Percentiles rank a stretch among this genome's conserved stretches.
phyloP scores from a whole-genome alignment of 2,113 vertebrate species.

The Heterotilapia buettikoferi region DNA sequence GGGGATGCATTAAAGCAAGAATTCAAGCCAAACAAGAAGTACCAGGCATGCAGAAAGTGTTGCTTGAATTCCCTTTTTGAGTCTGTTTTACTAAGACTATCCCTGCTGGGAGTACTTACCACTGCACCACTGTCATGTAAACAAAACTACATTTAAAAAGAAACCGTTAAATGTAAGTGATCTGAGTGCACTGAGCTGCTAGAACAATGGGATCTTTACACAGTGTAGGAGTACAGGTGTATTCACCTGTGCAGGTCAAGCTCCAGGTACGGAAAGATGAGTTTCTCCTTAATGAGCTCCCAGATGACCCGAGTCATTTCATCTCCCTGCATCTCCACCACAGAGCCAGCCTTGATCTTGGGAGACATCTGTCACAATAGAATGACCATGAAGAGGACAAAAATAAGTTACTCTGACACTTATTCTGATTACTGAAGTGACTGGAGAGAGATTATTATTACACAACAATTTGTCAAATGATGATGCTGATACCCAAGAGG shows the following conservation, averaged over 20 bases:
- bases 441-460: background rate
- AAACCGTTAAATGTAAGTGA: background rate
- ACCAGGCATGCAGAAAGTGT: background rate
- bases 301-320: constrained; percentile 98
- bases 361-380: constrained; percentile 75
- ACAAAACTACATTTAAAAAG: background rate
- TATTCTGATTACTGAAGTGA: background rate
- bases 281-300: constrained; percentile 97
- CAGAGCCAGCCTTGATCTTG: constrained; percentile 89
- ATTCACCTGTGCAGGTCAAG: constrained; percentile 92
- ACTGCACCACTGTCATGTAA: background rate
- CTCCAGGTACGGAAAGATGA: constrained; percentile 92
- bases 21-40: background rate
- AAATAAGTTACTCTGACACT: background rate
- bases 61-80: background rate
- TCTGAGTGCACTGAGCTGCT: background rate
- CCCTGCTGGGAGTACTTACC: background rate
- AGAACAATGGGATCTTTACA: background rate
- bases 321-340: constrained; percentile 98
- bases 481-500: background rate
- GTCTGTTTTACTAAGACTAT: background rate
- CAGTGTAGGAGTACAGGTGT: background rate
- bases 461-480: background rate
- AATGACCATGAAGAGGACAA: background rate
- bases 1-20: background rate